Conservation (phyloP, 2,888 invertebrate genomes). For the Steinernema carpocapsae region DNA sequence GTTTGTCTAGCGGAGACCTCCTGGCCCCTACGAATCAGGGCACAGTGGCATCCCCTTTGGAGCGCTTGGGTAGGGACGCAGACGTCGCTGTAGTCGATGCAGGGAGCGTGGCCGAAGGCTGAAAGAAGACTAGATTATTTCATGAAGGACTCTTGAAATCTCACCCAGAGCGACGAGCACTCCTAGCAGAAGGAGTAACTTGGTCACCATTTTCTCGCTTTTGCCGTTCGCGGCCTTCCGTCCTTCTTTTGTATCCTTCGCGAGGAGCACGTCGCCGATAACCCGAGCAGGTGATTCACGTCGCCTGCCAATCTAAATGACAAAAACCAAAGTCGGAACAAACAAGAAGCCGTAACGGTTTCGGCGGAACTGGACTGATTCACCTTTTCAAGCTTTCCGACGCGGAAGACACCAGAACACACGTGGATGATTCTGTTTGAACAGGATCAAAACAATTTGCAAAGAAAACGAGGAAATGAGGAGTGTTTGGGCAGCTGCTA, state of each 20-base stretch:
- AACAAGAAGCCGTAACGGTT: neutral
- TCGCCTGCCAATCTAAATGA: neutral
- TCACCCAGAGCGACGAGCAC: neutral
- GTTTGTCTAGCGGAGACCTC: slow-evolving; percentile 28
- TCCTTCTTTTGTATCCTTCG: slow-evolving; percentile 17
- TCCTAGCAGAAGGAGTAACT: neutral
- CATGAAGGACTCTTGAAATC: neutral
- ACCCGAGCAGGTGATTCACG: slow-evolving; percentile 4
- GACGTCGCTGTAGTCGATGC: slow-evolving; percentile 36
- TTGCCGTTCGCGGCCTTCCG: neutral
- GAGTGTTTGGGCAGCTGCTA: too few species aligned
- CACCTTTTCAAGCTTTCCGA: neutral
- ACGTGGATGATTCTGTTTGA: neutral
- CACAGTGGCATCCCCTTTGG: slow-evolving; percentile 36
- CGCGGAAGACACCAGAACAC: neutral
- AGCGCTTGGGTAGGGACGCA: slow-evolving; percentile 34
- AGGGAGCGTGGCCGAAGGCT: neutral
- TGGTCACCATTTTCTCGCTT: slow-evolving; percentile 1
- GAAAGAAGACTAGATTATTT: neutral
- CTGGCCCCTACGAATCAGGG: slow-evolving; percentile 33
- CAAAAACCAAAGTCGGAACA: neutral
- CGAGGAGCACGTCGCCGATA: slow-evolving; percentile 2
- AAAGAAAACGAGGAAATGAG: too few species aligned
- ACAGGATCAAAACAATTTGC: neutral
- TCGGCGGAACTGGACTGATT: neutral